Evolutionary conservation across 2,888 invertebrate species (phyloP).

Genomic region (Erebia palarica): DNA sequence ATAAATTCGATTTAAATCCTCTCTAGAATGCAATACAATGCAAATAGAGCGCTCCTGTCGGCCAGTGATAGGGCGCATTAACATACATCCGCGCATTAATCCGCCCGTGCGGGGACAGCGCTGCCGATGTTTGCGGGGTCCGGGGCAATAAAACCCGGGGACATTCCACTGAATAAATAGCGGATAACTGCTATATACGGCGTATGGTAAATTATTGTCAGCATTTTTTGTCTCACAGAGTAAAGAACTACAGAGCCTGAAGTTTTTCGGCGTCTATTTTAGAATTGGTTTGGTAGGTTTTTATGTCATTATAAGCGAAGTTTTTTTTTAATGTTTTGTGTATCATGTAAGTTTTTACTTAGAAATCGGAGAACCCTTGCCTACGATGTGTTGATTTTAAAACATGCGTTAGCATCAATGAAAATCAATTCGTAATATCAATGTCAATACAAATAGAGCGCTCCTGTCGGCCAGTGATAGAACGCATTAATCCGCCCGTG

Average conservation of each 20-base stretch:
- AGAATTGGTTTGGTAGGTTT: too few species aligned
- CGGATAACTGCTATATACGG: neutral
- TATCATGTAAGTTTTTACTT: too few species aligned
- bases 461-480: conserved; percentile 67
- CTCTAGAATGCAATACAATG: conserved; percentile 65
- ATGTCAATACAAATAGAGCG: conserved; percentile 64
- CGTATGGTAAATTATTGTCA: too few species aligned
- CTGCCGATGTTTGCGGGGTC: conserved; percentile 7
- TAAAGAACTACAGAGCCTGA: too few species aligned
- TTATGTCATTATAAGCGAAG: too few species aligned
- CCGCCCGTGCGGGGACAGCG: conserved; percentile 1
- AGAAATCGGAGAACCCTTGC: too few species aligned
- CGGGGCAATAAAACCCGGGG: conserved; percentile 3
- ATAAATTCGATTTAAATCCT: neutral
- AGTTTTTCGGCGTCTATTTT: too few species aligned
- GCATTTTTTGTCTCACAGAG: too few species aligned
- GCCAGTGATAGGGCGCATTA: conserved; percentile 70
- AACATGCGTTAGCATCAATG: too few species aligned
- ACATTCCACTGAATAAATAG: conserved; percentile 15
- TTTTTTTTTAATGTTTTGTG: too few species aligned
- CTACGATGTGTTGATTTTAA: too few species aligned
- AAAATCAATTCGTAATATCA: too few species aligned
- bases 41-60: conserved; percentile 63
- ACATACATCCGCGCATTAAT: conserved; percentile 65
- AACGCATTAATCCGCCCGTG: conserved; percentile 47